A percentile compares a stretch with the other conserved stretches of the same genome.
Conservation (phyloP, 2,797 vertebrate species). For the Aplochiton taeniatus region DNA sequence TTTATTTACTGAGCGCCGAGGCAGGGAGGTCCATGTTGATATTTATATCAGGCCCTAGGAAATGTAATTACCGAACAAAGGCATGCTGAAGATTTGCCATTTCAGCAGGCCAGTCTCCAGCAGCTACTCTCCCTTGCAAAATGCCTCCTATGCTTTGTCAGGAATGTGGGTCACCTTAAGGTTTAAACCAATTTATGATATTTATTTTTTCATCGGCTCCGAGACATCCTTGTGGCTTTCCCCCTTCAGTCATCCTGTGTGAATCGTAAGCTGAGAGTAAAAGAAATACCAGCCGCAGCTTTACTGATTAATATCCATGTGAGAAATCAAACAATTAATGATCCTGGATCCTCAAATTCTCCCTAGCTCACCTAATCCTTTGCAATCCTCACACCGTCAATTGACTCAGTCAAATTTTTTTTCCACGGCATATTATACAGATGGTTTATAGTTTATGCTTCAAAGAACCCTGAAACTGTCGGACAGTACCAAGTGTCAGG, state of each 20-base stretch:
- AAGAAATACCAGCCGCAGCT: not conserved
- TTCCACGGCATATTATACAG: constrained; percentile 49
- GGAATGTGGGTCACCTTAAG: constrained; percentile 46
- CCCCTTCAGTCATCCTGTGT: constrained; percentile 37
- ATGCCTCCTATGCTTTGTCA: constrained; percentile 65
- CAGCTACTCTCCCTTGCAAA: constrained; percentile 55
- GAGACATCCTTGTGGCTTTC: constrained; percentile 22
- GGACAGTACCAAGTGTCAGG: constrained; percentile 46
- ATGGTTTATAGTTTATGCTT: constrained; percentile 66
- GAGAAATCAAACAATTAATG: too few species aligned
- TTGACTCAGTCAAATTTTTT: constrained; percentile 56
- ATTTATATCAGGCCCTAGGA: constrained; percentile 68
- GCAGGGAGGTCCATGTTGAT: constrained; percentile 76
- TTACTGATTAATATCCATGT: too few species aligned
- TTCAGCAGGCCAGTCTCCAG: constrained; percentile 68
- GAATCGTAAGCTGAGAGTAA: constrained; percentile 20
- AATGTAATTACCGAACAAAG: constrained; percentile 78
- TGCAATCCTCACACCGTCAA: constrained; percentile 14
- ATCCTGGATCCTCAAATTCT: not conserved
- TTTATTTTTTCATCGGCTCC: constrained; percentile 29
- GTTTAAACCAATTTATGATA: constrained; percentile 41
- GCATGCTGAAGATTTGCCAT: constrained; percentile 64
- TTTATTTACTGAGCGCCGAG: constrained; percentile 70
- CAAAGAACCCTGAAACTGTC: constrained; percentile 56
- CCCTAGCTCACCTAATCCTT: constrained; percentile 38